Conservation (phyloP, 2,888 invertebrate genomes). For the Volucella bombylans region DNA sequence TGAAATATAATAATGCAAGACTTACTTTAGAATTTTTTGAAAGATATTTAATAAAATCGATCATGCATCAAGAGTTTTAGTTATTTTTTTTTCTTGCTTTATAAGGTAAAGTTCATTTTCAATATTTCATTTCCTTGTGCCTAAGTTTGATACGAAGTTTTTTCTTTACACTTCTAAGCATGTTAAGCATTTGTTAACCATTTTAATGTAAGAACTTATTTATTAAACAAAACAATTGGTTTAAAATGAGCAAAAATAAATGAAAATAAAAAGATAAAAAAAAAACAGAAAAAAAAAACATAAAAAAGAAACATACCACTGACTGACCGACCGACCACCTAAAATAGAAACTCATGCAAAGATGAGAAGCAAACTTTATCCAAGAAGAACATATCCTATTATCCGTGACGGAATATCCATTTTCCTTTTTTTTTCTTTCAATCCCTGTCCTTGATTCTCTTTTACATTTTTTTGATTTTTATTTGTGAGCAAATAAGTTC, state of each 20-base stretch:
- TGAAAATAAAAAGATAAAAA: constrained; percentile 11
- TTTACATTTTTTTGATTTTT: constrained; percentile 33
- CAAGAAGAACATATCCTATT: constrained; percentile 37
- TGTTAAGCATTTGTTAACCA: constrained; percentile 24
- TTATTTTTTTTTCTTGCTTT: constrained; percentile 16
- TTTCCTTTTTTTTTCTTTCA: background rate
- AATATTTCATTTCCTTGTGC: constrained; percentile 21
- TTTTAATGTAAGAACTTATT: constrained; percentile 13
- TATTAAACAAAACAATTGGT: constrained; percentile 41
- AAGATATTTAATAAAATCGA: constrained; percentile 12
- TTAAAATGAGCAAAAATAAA: constrained; percentile 20
- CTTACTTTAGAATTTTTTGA: constrained; percentile 13
- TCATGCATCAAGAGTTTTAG: constrained; percentile 42
- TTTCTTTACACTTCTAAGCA: background rate
- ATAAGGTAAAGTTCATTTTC: background rate
- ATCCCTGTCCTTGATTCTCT: constrained; percentile 28
- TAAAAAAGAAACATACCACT: constrained; percentile 69
- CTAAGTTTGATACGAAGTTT: constrained; percentile 24
- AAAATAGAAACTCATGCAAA: constrained; percentile 64
- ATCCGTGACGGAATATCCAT: constrained; percentile 55
- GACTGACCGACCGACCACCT: constrained; percentile 68
- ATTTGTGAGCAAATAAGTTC: constrained; percentile 28
- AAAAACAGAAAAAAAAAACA: constrained; percentile 43
- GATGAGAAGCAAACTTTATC: constrained; percentile 57
- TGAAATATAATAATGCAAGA: constrained; percentile 14